These are phyloP conservation scores for Pocillopora verrucosa DNA, from an alignment of 64 coral and sea anemone genomes.

Conservation along the genomic window DNA sequence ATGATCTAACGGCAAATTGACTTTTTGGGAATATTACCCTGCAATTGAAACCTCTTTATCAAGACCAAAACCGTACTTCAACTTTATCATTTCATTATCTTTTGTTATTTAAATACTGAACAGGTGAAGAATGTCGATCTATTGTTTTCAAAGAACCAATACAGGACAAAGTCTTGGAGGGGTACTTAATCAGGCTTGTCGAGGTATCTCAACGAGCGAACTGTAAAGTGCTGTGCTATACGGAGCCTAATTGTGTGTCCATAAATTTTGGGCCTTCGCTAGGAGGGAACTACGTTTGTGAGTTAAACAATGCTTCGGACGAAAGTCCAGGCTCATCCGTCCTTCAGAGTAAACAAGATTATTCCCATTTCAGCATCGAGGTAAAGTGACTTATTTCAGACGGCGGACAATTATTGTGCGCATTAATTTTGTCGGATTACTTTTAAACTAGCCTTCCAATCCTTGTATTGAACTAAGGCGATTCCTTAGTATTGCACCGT, in stretches of 20 bases:
- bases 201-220: background rate
- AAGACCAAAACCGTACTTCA: no score
- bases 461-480: no score
- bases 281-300: background rate
- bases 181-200: background rate
- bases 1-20: no score
- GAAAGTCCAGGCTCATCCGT: background rate
- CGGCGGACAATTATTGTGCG: no score
- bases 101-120: background rate
- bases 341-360: background rate
- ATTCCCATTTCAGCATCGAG: background rate
- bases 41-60: no score
- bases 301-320: background rate
- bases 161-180: background rate
- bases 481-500: no score
- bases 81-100: no score
- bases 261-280: background rate
- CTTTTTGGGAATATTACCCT: no score
- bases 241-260: slow-evolving; percentile 11
- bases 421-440: no score
- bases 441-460: no score
- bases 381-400: background rate
- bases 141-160: background rate
- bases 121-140: background rate
- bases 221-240: background rate